These are phyloP conservation scores for Rhagonycha fulva DNA, from an alignment of 2,888 invertebrate genomes.

Conservation along the genomic window DNA sequence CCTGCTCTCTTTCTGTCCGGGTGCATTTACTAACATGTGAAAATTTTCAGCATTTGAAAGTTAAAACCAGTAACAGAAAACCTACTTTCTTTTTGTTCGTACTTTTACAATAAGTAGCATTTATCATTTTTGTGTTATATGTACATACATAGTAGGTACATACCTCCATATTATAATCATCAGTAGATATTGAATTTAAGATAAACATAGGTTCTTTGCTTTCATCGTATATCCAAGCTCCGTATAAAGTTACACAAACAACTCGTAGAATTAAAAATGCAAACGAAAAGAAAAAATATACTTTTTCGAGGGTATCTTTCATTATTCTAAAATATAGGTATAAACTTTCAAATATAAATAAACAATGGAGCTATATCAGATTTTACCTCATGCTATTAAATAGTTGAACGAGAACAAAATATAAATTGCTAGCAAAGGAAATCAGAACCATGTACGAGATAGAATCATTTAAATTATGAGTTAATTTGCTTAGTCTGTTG, in stretches of 20 bases:
- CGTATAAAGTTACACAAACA: constrained; percentile 52
- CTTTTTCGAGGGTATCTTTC: constrained; percentile 50
- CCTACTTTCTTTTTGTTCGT: no score
- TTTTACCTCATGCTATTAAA: constrained; percentile 63
- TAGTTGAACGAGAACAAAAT: constrained; percentile 72
- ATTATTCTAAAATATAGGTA: neutral
- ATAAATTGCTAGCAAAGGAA: constrained; percentile 71
- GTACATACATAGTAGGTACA: no score
- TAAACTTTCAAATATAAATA: neutral
- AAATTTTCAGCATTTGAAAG: no score
- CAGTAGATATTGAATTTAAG: constrained; percentile 65
- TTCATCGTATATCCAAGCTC: constrained; percentile 45
- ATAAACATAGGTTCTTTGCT: constrained; percentile 52
- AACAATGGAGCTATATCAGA: neutral
- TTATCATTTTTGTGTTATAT: neutral
- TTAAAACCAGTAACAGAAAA: no score
- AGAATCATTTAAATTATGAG: constrained; percentile 62
- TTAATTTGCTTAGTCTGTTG: constrained; percentile 63
- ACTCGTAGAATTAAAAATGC: constrained; percentile 65
- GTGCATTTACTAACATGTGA: no score
- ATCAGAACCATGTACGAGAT: constrained; percentile 68
- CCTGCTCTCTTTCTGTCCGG: no score
- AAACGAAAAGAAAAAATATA: constrained; percentile 68
- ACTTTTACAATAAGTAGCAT: no score
- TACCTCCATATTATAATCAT: constrained; percentile 67